These are phyloP conservation scores for Drosophila aldrichi DNA, from an alignment of 2,888 invertebrate genomes.

Conservation along the genomic window DNA sequence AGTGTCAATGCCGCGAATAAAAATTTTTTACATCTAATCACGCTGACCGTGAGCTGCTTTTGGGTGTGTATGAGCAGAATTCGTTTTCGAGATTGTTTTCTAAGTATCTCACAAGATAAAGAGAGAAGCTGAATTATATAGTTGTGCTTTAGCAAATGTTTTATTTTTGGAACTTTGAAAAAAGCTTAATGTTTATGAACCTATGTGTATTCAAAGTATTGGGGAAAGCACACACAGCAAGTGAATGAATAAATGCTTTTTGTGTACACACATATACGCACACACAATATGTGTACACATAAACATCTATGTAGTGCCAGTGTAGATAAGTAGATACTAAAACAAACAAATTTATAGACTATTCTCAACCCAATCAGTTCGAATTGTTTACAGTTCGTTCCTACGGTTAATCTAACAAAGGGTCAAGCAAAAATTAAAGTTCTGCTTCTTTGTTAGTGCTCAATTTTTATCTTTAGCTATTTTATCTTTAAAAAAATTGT, in stretches of 20 bases:
- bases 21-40: constrained; percentile 56
- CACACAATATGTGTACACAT: constrained; percentile 17
- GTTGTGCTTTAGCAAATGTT: constrained; percentile 65
- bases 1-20: constrained; percentile 45
- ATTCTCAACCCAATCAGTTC: constrained; percentile 24
- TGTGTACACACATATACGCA: constrained; percentile 14
- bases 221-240: constrained; percentile 51
- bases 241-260: constrained; percentile 38
- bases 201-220: constrained; percentile 43
- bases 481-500: neutral
- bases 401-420: constrained; percentile 12
- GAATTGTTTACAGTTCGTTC: constrained; percentile 17
- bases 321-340: constrained; percentile 23
- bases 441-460: neutral
- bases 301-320: constrained; percentile 21
- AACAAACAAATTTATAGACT: constrained; percentile 36
- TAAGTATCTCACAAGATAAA: constrained; percentile 37
- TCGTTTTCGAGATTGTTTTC: constrained; percentile 58
- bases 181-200: constrained; percentile 76
- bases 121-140: constrained; percentile 46
- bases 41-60: constrained; percentile 81
- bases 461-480: neutral
- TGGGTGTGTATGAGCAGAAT: constrained; percentile 67
- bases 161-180: constrained; percentile 75
- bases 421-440: neutral